A percentile compares a stretch with the other conserved stretches of the same genome.
Conservation (phyloP, 1,140 invertebrate genomes). For the Drosophila burlai region DNA sequence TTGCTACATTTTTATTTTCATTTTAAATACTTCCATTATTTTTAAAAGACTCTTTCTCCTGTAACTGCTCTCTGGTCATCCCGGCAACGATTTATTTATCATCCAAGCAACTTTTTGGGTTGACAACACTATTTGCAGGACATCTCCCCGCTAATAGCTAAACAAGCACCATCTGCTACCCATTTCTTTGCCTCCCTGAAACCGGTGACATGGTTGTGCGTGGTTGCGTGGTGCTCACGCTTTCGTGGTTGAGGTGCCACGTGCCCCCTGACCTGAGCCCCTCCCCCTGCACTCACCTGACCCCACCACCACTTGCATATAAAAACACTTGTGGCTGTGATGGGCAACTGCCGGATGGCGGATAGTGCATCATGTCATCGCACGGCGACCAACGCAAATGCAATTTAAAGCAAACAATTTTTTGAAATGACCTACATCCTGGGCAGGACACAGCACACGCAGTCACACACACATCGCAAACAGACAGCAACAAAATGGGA, state of each 20-base stretch:
- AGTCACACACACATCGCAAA: constrained; percentile 38
- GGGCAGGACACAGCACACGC: constrained; percentile 47
- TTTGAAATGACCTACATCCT: constrained; percentile 82
- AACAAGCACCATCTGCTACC: constrained; percentile 57
- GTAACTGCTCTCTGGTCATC: background rate
- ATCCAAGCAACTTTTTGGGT: background rate
- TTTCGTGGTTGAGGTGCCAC: constrained; percentile 22
- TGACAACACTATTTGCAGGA: constrained; percentile 35
- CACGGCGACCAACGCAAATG: constrained; percentile 73
- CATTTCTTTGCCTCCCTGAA: background rate
- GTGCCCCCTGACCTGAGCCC: background rate
- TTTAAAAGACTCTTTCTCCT: background rate
- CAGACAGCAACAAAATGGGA: constrained; percentile 61
- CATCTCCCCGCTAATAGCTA: constrained; percentile 67
- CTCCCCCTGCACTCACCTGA: background rate
- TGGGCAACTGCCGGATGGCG: constrained; percentile 47
- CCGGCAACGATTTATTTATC: background rate
- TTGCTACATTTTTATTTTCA: background rate
- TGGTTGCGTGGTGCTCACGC: constrained; percentile 42
- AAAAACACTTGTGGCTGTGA: constrained; percentile 75
- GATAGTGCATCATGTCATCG: constrained; percentile 62
- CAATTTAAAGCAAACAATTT: constrained; percentile 83
- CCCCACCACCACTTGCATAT: constrained; percentile 17
- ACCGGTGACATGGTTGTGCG: constrained; percentile 67
- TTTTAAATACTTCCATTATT: background rate